These are phyloP conservation scores for Pituophis catenifer DNA, from an alignment of 2,113 vertebrate genomes.

Conservation along the genomic window DNA sequence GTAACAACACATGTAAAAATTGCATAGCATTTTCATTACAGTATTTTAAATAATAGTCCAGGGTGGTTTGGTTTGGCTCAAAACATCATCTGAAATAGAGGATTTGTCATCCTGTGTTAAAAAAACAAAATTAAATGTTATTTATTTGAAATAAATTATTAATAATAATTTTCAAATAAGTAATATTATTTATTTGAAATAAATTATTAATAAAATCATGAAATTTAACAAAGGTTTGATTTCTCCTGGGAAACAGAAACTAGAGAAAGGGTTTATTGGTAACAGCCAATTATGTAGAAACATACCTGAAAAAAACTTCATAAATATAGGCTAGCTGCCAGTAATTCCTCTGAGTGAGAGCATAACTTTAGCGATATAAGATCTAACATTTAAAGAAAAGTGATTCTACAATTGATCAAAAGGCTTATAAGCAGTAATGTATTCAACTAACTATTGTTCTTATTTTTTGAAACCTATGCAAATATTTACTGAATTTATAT, in stretches of 20 bases:
- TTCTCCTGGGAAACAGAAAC: background rate
- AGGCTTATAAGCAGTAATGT: background rate
- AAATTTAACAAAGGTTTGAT: background rate
- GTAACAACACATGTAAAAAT: background rate
- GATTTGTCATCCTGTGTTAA: background rate
- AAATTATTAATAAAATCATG: background rate
- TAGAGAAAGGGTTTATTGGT: background rate
- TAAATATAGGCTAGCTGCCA: background rate
- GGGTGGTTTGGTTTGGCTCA: background rate
- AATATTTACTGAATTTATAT: background rate
- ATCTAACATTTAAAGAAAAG: background rate
- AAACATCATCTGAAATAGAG: background rate
- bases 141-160: too few species aligned
- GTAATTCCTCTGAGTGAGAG: background rate
- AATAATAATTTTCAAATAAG: too few species aligned
- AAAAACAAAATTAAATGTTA: background rate
- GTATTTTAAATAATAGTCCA: background rate
- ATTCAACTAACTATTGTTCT: background rate
- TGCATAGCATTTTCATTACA: background rate
- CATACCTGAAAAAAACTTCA: background rate
- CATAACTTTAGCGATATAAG: background rate
- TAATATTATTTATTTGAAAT: background rate
- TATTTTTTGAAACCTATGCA: background rate
- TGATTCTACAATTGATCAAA: background rate
- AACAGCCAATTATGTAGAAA: background rate